Percentiles rank a stretch among this genome's conserved stretches.
Evolutionary conservation across 2,113 vertebrate species (phyloP).

Genomic region (Sturnira hondurensis): DNA sequence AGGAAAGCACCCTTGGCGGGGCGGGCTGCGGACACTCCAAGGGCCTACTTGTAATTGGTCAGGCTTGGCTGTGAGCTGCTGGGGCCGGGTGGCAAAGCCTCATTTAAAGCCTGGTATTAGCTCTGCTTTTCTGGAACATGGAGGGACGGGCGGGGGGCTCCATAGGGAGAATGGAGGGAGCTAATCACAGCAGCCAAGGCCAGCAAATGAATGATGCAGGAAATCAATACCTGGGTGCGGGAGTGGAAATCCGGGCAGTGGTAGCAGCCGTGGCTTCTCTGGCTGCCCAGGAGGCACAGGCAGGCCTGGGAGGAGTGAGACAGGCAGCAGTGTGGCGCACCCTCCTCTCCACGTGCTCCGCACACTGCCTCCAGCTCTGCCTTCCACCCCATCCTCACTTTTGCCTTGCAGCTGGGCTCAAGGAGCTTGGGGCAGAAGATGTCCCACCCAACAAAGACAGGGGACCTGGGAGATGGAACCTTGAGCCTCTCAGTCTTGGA

Average conservation of each 20-base stretch:
- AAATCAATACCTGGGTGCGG: slow-evolving; percentile 60
- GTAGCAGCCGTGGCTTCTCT: slow-evolving; percentile 25
- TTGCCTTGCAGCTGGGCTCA: neutral
- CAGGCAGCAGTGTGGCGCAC: neutral
- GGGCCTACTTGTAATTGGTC: slow-evolving; percentile 52
- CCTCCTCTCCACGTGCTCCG: neutral
- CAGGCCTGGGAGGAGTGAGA: neutral
- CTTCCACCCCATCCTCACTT: neutral
- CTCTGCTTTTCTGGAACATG: slow-evolving; percentile 70
- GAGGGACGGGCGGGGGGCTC: slow-evolving; percentile 46
- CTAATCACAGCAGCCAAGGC: slow-evolving; percentile 70
- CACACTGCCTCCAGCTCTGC: too few relatives aligned
- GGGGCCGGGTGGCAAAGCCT: slow-evolving; percentile 62
- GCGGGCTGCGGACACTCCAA: neutral
- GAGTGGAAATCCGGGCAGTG: slow-evolving; percentile 53
- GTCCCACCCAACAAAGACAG: neutral
- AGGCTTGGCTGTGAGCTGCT: slow-evolving; percentile 39
- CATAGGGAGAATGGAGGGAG: slow-evolving; percentile 58
- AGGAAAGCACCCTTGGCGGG: neutral
- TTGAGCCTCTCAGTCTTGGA: neutral
- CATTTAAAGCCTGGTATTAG: slow-evolving; percentile 70
- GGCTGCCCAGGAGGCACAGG: slow-evolving; percentile 24
- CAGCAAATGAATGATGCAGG: slow-evolving; percentile 67
- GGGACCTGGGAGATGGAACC: neutral
- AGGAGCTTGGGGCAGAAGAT: neutral